Evolutionary conservation across 2,113 vertebrate genomes (phyloP).

Genomic region (Tupaia chinensis): DNA sequence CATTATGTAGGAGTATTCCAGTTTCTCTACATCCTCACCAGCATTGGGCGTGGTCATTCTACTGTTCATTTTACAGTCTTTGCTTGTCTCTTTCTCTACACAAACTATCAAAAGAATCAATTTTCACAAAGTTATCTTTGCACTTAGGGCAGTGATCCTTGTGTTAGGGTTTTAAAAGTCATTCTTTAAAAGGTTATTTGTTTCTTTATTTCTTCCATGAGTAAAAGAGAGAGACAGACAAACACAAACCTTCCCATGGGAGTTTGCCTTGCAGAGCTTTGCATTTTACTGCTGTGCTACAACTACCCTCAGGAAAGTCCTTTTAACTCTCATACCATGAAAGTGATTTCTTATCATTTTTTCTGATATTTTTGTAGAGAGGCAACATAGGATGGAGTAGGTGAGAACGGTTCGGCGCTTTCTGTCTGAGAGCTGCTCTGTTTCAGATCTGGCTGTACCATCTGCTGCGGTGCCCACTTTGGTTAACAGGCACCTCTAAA

Average conservation of each 20-base stretch:
- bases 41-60: neutral
- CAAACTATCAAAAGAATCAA: conserved; percentile 22
- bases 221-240: no score
- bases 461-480: neutral
- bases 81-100: neutral
- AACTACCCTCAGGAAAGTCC: neutral
- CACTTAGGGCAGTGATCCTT: neutral
- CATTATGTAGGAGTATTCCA: neutral
- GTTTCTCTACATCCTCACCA: neutral
- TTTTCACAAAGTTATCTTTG: neutral
- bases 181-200: no score
- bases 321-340: neutral
- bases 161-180: neutral
- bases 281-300: no score
- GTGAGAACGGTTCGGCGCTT: neutral
- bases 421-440: neutral
- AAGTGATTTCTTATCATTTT: neutral
- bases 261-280: no score
- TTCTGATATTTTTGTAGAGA: neutral
- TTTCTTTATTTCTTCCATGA: no score
- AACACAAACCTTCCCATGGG: no score
- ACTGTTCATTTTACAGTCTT: neutral
- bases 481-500: neutral
- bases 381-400: neutral
- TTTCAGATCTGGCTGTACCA: neutral